A percentile compares a stretch with the other conserved stretches of the same genome.
Conservation (phyloP, 2,113 vertebrate species). For the Candoia aspera region DNA sequence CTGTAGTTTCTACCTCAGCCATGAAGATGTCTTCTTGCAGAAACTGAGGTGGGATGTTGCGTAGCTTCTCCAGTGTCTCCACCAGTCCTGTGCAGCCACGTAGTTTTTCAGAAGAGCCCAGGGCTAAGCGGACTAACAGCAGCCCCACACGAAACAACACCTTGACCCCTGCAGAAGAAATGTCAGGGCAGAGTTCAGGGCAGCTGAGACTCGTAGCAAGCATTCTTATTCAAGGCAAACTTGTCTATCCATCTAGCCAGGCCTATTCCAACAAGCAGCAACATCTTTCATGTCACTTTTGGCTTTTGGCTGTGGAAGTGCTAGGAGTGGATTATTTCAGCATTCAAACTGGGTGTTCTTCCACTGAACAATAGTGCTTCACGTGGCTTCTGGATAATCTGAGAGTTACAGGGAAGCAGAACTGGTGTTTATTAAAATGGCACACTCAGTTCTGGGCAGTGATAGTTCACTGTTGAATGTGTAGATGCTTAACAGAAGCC, state of each 20-base stretch:
- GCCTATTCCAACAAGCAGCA: background rate
- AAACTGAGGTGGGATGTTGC: slow-evolving; percentile 73
- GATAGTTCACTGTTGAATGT: background rate
- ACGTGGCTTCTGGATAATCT: background rate
- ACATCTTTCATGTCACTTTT: background rate
- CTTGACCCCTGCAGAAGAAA: slow-evolving; percentile 74
- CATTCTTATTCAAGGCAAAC: background rate
- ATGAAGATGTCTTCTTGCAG: slow-evolving; percentile 80
- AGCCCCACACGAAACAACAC: slow-evolving; percentile 85
- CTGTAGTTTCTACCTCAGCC: slow-evolving; percentile 72
- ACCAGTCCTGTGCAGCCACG: slow-evolving; percentile 81
- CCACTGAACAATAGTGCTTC: background rate
- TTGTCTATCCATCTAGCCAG: background rate
- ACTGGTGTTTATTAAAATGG: background rate
- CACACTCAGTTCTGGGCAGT: background rate
- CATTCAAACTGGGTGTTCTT: background rate
- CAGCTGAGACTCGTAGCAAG: background rate
- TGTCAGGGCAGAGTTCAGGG: background rate
- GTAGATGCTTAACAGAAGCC: background rate
- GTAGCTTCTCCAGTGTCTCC: slow-evolving; percentile 84
- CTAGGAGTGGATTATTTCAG: background rate
- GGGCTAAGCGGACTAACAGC: slow-evolving; percentile 80
- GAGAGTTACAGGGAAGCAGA: background rate
- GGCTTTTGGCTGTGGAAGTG: background rate
- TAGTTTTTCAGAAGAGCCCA: slow-evolving; percentile 80